These are phyloP conservation scores for Tenualosa thibaudeaui DNA, from an alignment of 2,797 vertebrate species.

Conservation along the genomic window DNA sequence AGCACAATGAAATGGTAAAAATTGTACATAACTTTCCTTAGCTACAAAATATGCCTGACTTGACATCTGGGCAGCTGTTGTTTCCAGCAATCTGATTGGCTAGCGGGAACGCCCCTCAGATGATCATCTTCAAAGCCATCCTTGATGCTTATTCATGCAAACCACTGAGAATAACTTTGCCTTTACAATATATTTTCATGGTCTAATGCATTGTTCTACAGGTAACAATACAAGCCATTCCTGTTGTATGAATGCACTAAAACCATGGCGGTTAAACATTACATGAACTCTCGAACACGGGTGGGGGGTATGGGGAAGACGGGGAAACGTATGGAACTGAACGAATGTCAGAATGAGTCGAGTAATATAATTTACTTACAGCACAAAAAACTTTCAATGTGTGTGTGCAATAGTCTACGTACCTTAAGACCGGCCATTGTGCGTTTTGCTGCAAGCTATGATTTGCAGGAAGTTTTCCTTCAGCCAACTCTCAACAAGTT, in stretches of 20 bases:
- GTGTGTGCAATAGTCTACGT: constrained; percentile 41
- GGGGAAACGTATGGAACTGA: not conserved
- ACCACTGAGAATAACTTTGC: constrained; percentile 8
- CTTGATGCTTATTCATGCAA: not conserved
- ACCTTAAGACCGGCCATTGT: constrained; percentile 76
- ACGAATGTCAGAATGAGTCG: not conserved
- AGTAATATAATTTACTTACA: not conserved
- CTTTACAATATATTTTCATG: not conserved
- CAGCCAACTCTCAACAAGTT: not conserved
- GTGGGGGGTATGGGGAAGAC: too few relatives aligned
- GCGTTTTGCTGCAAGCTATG: constrained; percentile 19
- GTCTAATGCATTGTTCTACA: not conserved
- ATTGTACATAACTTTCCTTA: not conserved
- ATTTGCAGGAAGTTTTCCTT: not conserved
- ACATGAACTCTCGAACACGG: not conserved
- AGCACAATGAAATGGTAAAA: not conserved
- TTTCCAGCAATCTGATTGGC: constrained; percentile 76
- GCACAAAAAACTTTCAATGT: not conserved
- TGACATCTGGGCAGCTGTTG: constrained; percentile 74
- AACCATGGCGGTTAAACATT: not conserved
- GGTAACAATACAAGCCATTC: not conserved
- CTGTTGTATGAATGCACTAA: not conserved
- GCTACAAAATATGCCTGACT: not conserved
- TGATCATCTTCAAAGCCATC: constrained; percentile 9
- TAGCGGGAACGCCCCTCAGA: constrained; percentile 62